phyloP scores from a whole-genome alignment of 2,888 invertebrate genomes.

The Brenthis daphne region DNA sequence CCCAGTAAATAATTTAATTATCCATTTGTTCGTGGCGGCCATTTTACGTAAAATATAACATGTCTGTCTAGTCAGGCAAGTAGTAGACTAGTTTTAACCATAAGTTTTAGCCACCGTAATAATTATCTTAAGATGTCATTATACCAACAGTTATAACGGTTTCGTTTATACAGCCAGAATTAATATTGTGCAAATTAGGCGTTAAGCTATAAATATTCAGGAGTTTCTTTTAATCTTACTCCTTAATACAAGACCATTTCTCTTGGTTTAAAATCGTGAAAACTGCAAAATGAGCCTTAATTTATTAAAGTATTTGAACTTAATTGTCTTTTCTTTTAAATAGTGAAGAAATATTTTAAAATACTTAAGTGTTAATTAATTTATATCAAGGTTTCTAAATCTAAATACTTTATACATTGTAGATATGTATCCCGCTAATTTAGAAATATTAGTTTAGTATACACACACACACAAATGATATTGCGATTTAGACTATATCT shows the following conservation, averaged over 20 bases:
- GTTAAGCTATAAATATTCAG: constrained; percentile 53
- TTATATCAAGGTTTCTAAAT: no score
- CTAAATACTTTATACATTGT: no score
- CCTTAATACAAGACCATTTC: constrained; percentile 43
- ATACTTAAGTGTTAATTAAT: no score
- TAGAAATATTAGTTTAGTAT: no score
- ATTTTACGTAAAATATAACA: no score
- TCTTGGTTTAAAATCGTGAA: constrained; percentile 38
- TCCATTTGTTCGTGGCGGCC: no score
- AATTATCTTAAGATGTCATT: constrained; percentile 20
- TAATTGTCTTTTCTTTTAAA: constrained; percentile 1
- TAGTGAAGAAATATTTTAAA: not conserved
- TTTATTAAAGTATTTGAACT: not conserved
- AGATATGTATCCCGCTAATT: no score
- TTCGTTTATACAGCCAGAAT: constrained; percentile 46
- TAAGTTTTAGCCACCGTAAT: not conserved
- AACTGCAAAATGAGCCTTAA: constrained; percentile 30
- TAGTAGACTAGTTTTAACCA: no score
- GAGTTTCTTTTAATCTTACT: constrained; percentile 44
- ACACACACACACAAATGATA: no score
- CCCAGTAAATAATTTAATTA: no score
- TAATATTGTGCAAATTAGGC: constrained; percentile 54
- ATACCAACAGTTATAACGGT: constrained; percentile 41
- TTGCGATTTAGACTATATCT: no score
- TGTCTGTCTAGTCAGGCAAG: no score